Conservation (phyloP, 2,888 invertebrate genomes). For the Dasysyrphus tricinctus region DNA sequence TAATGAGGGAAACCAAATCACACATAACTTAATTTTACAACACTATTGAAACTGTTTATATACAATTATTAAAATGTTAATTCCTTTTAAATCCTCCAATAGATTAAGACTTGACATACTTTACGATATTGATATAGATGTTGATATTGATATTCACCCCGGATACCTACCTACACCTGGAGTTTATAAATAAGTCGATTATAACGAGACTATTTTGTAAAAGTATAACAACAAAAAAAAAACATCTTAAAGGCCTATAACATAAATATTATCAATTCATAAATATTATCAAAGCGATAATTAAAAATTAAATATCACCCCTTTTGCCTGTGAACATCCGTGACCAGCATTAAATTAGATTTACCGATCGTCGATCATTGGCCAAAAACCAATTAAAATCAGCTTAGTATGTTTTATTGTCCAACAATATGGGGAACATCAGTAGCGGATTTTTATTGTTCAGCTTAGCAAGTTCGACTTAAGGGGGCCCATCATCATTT, state of each 20-base stretch:
- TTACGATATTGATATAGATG: constrained; percentile 32
- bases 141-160: not conserved
- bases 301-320: constrained; percentile 74
- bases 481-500: not conserved
- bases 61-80: constrained; percentile 27
- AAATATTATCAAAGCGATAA: constrained; percentile 71
- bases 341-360: constrained; percentile 80
- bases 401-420: constrained; percentile 71
- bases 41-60: constrained; percentile 42
- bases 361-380: constrained; percentile 79
- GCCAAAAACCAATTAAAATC: constrained; percentile 68
- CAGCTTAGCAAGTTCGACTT: not conserved
- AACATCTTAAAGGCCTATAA: not conserved
- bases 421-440: not conserved
- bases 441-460: not conserved
- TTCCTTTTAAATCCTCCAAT: constrained; percentile 30
- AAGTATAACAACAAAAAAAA: not conserved
- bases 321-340: constrained; percentile 30
- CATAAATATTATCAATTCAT: constrained; percentile 74
- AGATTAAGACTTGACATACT: constrained; percentile 52
- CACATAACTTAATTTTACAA: constrained; percentile 67
- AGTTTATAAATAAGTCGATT: constrained; percentile 34
- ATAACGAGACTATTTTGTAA: constrained; percentile 1
- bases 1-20: constrained; percentile 30
- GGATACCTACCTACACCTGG: constrained; percentile 53